Conservation (phyloP, 2,797 vertebrate genomes). For the Adrianichthys oophorus region DNA sequence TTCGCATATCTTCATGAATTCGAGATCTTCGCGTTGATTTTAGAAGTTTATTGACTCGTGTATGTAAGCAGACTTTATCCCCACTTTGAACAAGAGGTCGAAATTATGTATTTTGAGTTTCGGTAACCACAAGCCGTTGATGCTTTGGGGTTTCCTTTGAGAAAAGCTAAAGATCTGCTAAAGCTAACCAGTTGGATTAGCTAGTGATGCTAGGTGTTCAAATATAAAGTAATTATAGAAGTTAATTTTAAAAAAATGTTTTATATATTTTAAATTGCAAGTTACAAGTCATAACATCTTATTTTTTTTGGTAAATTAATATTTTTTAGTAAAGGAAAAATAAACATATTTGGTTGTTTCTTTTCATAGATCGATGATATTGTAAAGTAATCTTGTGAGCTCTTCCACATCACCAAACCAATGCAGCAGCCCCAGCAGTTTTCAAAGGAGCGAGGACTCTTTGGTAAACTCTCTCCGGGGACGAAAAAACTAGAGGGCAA, state of each 20-base stretch:
- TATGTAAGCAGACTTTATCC: neutral
- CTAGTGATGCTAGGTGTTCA: neutral
- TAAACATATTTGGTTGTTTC: neutral
- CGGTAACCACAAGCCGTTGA: no score
- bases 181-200: neutral
- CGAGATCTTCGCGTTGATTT: neutral
- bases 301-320: neutral
- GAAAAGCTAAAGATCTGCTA: neutral
- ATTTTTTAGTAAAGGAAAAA: neutral
- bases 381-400: conserved; percentile 2
- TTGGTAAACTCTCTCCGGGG: conserved; percentile 56
- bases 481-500: conserved; percentile 80
- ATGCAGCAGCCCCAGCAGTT: conserved; percentile 57
- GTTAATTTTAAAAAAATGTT: no score
- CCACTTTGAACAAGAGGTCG: no score
- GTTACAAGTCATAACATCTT: neutral
- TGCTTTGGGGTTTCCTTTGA: no score
- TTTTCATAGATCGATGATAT: conserved; percentile 21
- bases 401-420: conserved; percentile 16
- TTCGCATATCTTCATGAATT: neutral
- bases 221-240: neutral
- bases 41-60: neutral
- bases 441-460: conserved; percentile 36
- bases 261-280: neutral
- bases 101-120: no score